phyloP scores from a whole-genome alignment of 1,140 invertebrate genomes.

The Hesperophylax magnus region DNA sequence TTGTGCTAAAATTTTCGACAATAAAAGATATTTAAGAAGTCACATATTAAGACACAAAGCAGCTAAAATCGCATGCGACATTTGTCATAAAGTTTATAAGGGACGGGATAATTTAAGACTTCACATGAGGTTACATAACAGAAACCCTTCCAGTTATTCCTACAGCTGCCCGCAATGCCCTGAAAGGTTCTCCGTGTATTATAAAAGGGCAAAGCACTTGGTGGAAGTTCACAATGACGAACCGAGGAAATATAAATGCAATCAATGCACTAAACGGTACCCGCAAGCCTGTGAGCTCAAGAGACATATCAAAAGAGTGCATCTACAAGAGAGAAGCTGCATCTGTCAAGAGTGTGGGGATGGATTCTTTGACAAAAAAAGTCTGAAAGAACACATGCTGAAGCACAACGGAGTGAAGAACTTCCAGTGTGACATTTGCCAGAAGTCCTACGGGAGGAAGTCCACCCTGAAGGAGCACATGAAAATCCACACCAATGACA shows the following conservation, averaged over 20 bases:
- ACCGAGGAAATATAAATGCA: conserved; percentile 60
- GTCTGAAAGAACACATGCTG: conserved; percentile 68
- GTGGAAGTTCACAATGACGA: conserved; percentile 62
- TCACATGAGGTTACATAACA: conserved; percentile 51
- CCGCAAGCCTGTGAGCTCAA: conserved; percentile 61
- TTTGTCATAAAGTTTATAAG: conserved; percentile 53
- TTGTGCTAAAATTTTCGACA: conserved; percentile 61
- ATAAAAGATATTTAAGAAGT: conserved; percentile 10
- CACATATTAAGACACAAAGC: conserved; percentile 51
- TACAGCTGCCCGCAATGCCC: conserved; percentile 69
- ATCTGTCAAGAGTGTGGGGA: conserved; percentile 64
- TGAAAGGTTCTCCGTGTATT: conserved; percentile 67
- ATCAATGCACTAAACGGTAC: conserved; percentile 63
- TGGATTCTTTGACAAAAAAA: conserved; percentile 61
- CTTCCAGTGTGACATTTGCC: conserved; percentile 71
- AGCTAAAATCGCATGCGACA: conserved; percentile 34
- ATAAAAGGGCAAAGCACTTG: conserved; percentile 65
- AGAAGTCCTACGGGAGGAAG: conserved; percentile 62
- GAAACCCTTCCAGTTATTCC: conserved; percentile 50
- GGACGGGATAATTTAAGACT: conserved; percentile 40
- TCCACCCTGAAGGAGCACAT: conserved; percentile 81
- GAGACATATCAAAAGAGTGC: conserved; percentile 62
- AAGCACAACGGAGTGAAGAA: conserved; percentile 70
- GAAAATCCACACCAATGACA: conserved; percentile 77
- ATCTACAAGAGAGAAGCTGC: conserved; percentile 62